Evolutionary conservation across 2,888 invertebrate genomes (phyloP).

Genomic region (Eumacrocentrus americanus): DNA sequence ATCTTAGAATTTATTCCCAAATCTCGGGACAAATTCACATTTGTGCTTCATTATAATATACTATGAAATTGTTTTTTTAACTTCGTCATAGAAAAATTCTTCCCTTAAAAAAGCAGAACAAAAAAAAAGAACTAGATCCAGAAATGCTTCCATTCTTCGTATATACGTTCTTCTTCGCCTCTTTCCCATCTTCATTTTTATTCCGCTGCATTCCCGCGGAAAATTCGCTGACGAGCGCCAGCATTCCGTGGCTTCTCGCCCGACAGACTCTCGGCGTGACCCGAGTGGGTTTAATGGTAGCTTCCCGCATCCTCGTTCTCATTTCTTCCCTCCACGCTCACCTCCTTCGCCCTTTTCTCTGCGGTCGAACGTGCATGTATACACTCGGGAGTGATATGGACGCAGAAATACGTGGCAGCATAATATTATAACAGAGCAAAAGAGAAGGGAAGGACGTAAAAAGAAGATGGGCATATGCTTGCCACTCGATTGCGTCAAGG

Average conservation of each 20-base stretch:
- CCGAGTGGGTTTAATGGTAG: constrained; percentile 27
- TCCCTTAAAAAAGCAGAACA: not conserved
- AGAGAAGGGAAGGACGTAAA: not conserved
- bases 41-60: not conserved
- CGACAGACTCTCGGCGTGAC: constrained; percentile 18
- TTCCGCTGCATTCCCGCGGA: constrained; percentile 21
- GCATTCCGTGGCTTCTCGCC: constrained; percentile 29
- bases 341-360: constrained; percentile 4
- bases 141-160: not conserved
- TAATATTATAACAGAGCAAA: not conserved
- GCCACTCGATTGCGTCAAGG: constrained; percentile 22
- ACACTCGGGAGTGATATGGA: constrained; percentile 28
- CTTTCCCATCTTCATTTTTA: constrained; percentile 23
- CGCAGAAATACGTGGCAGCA: constrained; percentile 21
- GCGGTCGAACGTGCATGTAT: constrained; percentile 29
- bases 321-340: constrained; percentile 28
- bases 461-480: constrained; percentile 14
- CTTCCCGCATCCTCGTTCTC: constrained; percentile 23
- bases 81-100: not conserved
- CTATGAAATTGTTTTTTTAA: not conserved
- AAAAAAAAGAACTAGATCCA: not conserved
- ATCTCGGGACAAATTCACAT: too few relatives aligned
- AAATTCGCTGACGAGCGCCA: constrained; percentile 22
- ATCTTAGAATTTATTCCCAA: too few relatives aligned
- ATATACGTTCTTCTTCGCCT: not conserved